phyloP scores from a whole-genome alignment of 2,113 vertebrate species.

The Reinhardtius hippoglossoides region DNA sequence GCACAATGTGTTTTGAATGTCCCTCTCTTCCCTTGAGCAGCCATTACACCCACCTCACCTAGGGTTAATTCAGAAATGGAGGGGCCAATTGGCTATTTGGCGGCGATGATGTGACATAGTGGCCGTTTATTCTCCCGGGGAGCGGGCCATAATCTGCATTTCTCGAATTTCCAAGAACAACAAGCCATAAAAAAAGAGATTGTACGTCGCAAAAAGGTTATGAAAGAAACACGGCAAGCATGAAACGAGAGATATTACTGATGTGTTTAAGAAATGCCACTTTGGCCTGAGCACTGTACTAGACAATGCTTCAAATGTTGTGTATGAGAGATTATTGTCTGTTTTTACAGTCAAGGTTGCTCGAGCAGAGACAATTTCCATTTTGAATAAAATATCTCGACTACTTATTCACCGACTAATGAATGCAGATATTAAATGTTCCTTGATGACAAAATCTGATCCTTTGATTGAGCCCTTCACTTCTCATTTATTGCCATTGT shows the following conservation, averaged over 20 bases:
- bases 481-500: neutral
- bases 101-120: constrained; percentile 52
- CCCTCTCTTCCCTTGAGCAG: constrained; percentile 56
- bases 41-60: constrained; percentile 68
- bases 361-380: neutral
- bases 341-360: neutral
- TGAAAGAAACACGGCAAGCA: constrained; percentile 28
- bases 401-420: neutral
- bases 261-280: constrained; percentile 16
- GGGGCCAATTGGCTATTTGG: constrained; percentile 68
- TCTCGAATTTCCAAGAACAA: constrained; percentile 50
- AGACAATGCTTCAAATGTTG: neutral
- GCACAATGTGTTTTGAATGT: constrained; percentile 72
- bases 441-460: neutral
- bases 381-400: neutral
- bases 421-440: neutral
- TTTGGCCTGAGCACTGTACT: neutral
- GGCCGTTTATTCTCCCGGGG: constrained; percentile 48
- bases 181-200: constrained; percentile 40
- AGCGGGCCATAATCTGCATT: constrained; percentile 49
- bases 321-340: neutral
- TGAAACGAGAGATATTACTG: constrained; percentile 22
- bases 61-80: constrained; percentile 67
- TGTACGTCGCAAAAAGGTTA: constrained; percentile 13
- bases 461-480: neutral